phyloP scores from a whole-genome alignment of 2,888 invertebrate genomes.

The Thyatira batis region DNA sequence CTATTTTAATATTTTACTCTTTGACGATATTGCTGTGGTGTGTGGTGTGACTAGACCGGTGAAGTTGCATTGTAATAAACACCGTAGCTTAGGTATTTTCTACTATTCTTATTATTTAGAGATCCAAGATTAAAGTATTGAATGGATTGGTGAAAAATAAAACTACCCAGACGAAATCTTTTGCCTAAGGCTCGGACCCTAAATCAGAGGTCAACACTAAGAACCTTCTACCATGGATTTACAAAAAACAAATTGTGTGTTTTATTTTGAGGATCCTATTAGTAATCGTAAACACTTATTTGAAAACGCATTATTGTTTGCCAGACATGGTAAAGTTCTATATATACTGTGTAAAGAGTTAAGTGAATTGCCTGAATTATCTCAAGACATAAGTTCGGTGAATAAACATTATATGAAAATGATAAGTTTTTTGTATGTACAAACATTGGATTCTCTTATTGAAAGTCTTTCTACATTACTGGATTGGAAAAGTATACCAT shows the following conservation, averaged over 20 bases:
- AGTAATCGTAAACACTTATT: constrained; percentile 63
- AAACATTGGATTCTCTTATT: constrained; percentile 53
- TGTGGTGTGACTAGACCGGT: too few relatives aligned
- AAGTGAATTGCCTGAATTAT: constrained; percentile 65
- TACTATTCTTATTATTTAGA: too few relatives aligned
- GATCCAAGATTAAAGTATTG: background rate
- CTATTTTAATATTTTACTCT: too few relatives aligned
- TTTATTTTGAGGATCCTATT: constrained; percentile 48
- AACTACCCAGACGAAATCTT: too few relatives aligned
- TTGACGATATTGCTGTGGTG: too few relatives aligned
- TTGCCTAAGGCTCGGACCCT: too few relatives aligned
- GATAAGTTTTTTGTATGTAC: constrained; percentile 71
- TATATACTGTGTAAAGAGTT: constrained; percentile 66
- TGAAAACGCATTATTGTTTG: constrained; percentile 54
- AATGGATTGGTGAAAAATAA: too few relatives aligned
- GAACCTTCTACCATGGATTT: too few relatives aligned
- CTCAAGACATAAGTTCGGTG: constrained; percentile 56
- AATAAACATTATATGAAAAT: constrained; percentile 71
- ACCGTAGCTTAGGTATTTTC: too few relatives aligned
- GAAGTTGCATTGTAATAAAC: too few relatives aligned
- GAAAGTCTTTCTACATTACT: constrained; percentile 62
- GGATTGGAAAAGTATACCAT: constrained; percentile 65
- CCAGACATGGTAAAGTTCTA: constrained; percentile 65
- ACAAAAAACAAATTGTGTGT: constrained; percentile 27
- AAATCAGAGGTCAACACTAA: too few relatives aligned